These are phyloP conservation scores for Mormyrus hasselquistii DNA, from an alignment of 2,797 vertebrate species.

Conservation along the genomic window DNA sequence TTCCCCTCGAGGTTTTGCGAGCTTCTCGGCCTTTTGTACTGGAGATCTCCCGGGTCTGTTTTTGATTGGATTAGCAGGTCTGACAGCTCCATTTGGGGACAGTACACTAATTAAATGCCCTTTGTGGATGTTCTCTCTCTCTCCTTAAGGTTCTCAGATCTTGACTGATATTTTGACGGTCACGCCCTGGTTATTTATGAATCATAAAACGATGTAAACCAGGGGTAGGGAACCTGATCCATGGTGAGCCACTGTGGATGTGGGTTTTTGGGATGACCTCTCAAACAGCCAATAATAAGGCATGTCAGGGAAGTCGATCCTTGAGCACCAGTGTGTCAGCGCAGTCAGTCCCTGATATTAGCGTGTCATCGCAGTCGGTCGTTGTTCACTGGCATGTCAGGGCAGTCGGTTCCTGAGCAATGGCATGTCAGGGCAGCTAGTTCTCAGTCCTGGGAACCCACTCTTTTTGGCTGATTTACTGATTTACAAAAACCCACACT, in stretches of 20 bases:
- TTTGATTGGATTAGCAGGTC: background rate
- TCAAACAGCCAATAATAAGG: background rate
- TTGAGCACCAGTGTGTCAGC: too few species aligned
- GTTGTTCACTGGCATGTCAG: too few species aligned
- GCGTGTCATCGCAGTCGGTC: too few species aligned
- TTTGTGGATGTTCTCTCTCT: background rate
- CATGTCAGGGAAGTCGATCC: too few species aligned
- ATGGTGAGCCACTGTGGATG: background rate
- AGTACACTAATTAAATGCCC: background rate
- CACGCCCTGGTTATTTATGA: background rate
- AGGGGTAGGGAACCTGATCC: background rate
- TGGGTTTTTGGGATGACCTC: background rate
- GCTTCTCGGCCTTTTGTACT: background rate
- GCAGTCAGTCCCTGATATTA: too few species aligned
- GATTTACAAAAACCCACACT: background rate
- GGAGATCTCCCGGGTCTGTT: background rate
- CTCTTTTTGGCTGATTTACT: background rate
- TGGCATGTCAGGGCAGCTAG: too few species aligned
- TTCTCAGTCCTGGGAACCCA: background rate
- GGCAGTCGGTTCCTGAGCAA: too few species aligned
- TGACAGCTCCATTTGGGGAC: constrained; percentile 1
- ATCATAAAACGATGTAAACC: background rate
- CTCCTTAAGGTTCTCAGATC: background rate
- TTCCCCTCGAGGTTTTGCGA: background rate
- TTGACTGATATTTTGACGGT: background rate